Percentiles rank a stretch among this genome's conserved stretches.
phyloP scores from a whole-genome alignment of 2,888 invertebrate genomes.

The Sthenelais limicola region DNA sequence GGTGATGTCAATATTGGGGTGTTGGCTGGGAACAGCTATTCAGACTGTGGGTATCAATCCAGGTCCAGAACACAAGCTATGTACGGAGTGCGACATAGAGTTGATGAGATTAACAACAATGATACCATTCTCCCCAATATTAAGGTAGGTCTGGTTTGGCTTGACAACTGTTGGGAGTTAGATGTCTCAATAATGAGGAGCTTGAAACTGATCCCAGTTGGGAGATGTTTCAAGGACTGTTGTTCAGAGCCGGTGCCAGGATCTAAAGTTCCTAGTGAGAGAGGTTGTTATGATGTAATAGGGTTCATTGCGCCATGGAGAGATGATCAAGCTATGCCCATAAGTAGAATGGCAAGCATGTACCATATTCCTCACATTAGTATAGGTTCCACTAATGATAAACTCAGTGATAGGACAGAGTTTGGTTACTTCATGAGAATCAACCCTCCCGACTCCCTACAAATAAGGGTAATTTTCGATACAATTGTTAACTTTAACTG shows the following conservation, averaged over 20 bases:
- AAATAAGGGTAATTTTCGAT: slow-evolving; percentile 56
- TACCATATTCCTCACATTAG: slow-evolving; percentile 66
- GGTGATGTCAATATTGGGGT: too few relatives aligned
- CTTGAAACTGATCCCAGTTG: background rate
- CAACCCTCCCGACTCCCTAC: slow-evolving; percentile 58
- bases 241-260: background rate
- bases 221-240: background rate
- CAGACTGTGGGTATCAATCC: too few relatives aligned
- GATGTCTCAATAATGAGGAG: background rate
- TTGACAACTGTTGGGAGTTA: background rate
- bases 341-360: slow-evolving; percentile 6
- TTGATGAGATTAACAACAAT: slow-evolving; percentile 7
- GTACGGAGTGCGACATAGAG: background rate
- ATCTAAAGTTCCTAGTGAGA: background rate
- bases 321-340: background rate
- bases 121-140: slow-evolving; percentile 10
- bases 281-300: slow-evolving; percentile 33
- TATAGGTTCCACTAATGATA: slow-evolving; percentile 58
- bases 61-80: background rate
- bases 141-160: background rate
- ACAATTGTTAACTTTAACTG: slow-evolving; percentile 75
- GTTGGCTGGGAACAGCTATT: too few relatives aligned
- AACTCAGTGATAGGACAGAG: slow-evolving; percentile 57
- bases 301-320: slow-evolving; percentile 36
- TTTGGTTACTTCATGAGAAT: slow-evolving; percentile 60